These are phyloP conservation scores for Decapterus maruadsi DNA, from an alignment of 2,797 vertebrate genomes.

Conservation along the genomic window DNA sequence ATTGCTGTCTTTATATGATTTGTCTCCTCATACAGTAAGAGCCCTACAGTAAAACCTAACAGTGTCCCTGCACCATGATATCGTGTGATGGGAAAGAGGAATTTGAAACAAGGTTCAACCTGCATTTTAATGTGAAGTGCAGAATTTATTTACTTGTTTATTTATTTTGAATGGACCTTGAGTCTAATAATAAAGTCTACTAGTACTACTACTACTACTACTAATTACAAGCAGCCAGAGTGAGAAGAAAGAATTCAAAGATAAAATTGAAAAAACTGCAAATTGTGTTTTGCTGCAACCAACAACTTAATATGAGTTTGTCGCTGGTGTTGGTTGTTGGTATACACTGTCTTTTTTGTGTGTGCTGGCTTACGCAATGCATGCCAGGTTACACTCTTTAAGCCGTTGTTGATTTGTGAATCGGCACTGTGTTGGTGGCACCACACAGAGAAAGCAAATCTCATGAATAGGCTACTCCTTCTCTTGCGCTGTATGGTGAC, in stretches of 20 bases:
- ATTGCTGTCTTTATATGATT: neutral
- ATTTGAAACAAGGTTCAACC: slow-evolving; percentile 14
- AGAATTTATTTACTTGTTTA: no score
- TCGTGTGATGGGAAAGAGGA: slow-evolving; percentile 1
- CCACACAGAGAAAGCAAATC: slow-evolving; percentile 35
- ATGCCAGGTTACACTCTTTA: neutral
- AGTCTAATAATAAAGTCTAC: no score
- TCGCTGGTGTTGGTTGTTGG: neutral
- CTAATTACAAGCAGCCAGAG: neutral
- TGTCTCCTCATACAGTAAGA: neutral
- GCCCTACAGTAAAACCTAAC: neutral
- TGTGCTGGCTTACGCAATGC: slow-evolving; percentile 11
- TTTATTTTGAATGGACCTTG: no score
- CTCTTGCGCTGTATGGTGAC: slow-evolving; percentile 27
- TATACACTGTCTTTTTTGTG: slow-evolving; percentile 18
- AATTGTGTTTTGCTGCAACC: slow-evolving; percentile 20
- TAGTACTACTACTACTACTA: no score
- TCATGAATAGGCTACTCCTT: slow-evolving; percentile 8
- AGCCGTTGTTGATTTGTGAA: slow-evolving; percentile 41
- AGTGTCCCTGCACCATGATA: slow-evolving; percentile 2
- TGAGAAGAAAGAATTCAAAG: slow-evolving; percentile 2
- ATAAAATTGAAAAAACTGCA: neutral
- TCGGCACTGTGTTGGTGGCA: slow-evolving; percentile 28
- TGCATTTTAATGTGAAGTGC: slow-evolving; percentile 40
- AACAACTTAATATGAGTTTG: neutral